Percentiles rank a stretch among this genome's conserved stretches.
Conservation (phyloP, 1,140 invertebrate species). For the Macrocentrus cingulum region DNA sequence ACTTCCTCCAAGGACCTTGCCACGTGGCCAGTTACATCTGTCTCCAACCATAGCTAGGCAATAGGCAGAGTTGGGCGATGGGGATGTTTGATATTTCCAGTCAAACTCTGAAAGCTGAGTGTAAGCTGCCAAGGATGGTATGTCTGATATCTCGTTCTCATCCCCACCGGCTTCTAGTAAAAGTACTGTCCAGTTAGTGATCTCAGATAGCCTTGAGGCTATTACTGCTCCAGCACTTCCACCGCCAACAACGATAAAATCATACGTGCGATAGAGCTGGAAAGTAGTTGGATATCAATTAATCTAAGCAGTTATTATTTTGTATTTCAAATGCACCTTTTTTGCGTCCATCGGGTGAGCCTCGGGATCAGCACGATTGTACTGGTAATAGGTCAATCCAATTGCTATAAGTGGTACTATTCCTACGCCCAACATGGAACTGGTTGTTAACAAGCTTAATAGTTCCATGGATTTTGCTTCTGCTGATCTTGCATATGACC, state of each 20-base stretch:
- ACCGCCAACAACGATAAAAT: conserved; percentile 86
- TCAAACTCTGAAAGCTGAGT: conserved; percentile 80
- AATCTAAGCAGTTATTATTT: no score
- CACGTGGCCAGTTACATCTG: conserved; percentile 84
- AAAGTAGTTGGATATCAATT: conserved; percentile 29
- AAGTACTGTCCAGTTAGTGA: conserved; percentile 76
- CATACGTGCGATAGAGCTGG: conserved; percentile 74
- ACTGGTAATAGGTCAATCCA: conserved; percentile 78
- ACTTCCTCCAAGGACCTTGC: conserved; percentile 88
- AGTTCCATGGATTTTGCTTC: conserved; percentile 45
- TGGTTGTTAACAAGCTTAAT: conserved; percentile 45
- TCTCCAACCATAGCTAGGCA: conserved; percentile 82
- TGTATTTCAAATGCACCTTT: conserved; percentile 59
- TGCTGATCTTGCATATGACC: background rate
- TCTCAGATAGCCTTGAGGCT: conserved; percentile 82
- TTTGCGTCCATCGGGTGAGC: conserved; percentile 70
- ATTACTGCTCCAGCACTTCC: conserved; percentile 91
- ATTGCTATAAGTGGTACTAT: conserved; percentile 78
- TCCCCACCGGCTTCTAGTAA: conserved; percentile 82
- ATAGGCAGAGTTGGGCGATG: conserved; percentile 72
- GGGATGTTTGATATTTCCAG: conserved; percentile 90
- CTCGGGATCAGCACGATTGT: conserved; percentile 80
- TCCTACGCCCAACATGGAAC: conserved; percentile 66
- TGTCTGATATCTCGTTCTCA: conserved; percentile 78
- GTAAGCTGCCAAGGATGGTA: conserved; percentile 75